These are phyloP conservation scores for Yponomeuta evonymella DNA, from an alignment of 2,888 invertebrate genomes.

Conservation along the genomic window DNA sequence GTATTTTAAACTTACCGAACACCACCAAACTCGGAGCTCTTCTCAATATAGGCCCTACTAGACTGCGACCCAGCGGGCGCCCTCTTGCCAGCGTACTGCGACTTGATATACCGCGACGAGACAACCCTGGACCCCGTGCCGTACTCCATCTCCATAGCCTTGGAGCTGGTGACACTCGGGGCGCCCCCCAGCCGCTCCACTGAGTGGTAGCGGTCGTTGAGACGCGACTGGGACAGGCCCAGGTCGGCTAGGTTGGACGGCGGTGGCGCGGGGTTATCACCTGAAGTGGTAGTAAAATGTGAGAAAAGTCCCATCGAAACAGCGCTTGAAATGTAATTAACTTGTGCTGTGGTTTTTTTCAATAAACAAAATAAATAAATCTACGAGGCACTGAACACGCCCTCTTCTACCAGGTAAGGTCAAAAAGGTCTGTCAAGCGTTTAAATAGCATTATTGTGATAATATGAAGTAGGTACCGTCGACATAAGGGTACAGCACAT, in stretches of 20 bases:
- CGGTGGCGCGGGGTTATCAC: slow-evolving; percentile 78
- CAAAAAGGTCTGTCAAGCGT: too few species aligned
- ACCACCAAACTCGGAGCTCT: slow-evolving; percentile 82
- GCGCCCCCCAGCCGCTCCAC: slow-evolving; percentile 83
- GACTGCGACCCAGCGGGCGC: slow-evolving; percentile 92
- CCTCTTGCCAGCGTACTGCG: slow-evolving; percentile 87
- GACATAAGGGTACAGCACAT: too few species aligned
- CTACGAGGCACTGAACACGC: too few species aligned
- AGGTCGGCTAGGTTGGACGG: slow-evolving; percentile 81
- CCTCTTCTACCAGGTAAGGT: too few species aligned
- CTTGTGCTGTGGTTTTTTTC: too few species aligned
- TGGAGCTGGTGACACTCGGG: slow-evolving; percentile 74
- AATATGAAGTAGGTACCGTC: too few species aligned
- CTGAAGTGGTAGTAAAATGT: not conserved
- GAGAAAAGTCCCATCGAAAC: too few species aligned
- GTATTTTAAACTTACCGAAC: slow-evolving; percentile 55
- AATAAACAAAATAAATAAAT: too few species aligned
- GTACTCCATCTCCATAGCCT: slow-evolving; percentile 82
- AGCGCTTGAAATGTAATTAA: too few species aligned
- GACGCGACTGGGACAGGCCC: slow-evolving; percentile 88
- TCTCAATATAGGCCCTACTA: slow-evolving; percentile 90
- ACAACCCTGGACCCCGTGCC: slow-evolving; percentile 74
- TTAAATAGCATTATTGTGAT: too few species aligned
- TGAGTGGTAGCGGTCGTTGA: slow-evolving; percentile 93
- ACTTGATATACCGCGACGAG: slow-evolving; percentile 86